phyloP scores from a whole-genome alignment of 2,113 vertebrate genomes.

The Columba janthina region DNA sequence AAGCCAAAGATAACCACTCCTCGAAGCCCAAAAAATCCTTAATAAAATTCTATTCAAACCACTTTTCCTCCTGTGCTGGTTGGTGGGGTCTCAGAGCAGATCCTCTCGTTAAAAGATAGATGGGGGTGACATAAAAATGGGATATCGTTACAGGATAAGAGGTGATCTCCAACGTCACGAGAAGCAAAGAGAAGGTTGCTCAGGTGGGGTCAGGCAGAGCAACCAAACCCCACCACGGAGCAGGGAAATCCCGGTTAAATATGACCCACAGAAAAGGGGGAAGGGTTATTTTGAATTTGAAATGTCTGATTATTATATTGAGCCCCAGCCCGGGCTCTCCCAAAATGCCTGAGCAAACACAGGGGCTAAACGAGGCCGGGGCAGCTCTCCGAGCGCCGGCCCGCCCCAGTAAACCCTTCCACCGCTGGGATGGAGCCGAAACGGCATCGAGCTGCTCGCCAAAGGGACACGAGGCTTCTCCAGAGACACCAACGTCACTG shows the following conservation, averaged over 20 bases:
- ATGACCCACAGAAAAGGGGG: neutral
- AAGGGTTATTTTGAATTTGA: neutral
- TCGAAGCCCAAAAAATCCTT: constrained; percentile 1
- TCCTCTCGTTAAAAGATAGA: neutral
- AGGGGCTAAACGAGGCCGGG: accelerated
- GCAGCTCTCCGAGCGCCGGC: too few relatives aligned
- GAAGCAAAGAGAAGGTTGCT: neutral
- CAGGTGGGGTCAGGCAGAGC: neutral
- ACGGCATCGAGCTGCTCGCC: accelerated
- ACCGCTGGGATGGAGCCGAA: neutral
- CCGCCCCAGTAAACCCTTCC: neutral
- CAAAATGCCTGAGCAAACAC: neutral
- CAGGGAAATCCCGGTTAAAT: neutral
- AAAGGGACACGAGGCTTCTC: neutral
- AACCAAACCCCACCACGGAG: neutral
- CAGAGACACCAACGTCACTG: neutral
- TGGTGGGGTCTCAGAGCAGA: neutral
- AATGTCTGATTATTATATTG: too few relatives aligned
- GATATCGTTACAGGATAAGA: neutral
- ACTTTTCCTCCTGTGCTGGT: neutral
- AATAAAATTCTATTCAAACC: neutral
- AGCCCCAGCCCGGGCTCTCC: neutral
- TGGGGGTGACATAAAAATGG: neutral
- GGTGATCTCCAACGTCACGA: neutral
- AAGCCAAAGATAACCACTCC: constrained; percentile 48